These are phyloP conservation scores for Corythaixoides concolor DNA, from an alignment of 2,113 vertebrate species.

Conservation along the genomic window DNA sequence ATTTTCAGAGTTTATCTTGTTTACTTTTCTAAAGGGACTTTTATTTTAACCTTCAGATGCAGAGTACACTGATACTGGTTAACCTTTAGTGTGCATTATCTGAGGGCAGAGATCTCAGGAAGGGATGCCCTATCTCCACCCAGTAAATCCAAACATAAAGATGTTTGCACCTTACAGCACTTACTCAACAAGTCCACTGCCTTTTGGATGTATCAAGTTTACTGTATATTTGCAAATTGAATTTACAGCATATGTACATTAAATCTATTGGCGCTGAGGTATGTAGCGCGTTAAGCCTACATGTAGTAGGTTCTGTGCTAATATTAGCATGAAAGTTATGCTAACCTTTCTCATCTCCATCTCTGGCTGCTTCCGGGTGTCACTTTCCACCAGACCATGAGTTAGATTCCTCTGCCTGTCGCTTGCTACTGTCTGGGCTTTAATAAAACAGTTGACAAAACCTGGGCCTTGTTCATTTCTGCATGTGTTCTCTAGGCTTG, in stretches of 20 bases:
- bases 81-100: not conserved
- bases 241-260: not conserved
- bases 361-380: not conserved
- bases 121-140: not conserved
- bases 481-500: not conserved
- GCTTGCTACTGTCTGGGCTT: not conserved
- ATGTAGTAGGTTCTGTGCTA: slow-evolving; percentile 5
- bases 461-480: not conserved
- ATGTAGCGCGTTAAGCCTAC: not conserved
- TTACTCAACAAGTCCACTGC: not conserved
- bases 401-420: not conserved
- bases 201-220: not conserved
- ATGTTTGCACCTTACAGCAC: not conserved
- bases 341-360: slow-evolving; percentile 3
- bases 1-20: not conserved
- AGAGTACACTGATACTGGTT: not conserved
- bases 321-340: slow-evolving; percentile 22
- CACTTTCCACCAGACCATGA: not conserved
- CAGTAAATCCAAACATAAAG: not conserved
- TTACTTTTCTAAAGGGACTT: not conserved
- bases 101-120: not conserved
- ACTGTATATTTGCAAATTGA: slow-evolving; percentile 15
- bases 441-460: not conserved
- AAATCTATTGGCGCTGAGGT: not conserved
- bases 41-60: not conserved